phyloP scores from a whole-genome alignment of 2,888 invertebrate species.

The Nebria brevicollis region DNA sequence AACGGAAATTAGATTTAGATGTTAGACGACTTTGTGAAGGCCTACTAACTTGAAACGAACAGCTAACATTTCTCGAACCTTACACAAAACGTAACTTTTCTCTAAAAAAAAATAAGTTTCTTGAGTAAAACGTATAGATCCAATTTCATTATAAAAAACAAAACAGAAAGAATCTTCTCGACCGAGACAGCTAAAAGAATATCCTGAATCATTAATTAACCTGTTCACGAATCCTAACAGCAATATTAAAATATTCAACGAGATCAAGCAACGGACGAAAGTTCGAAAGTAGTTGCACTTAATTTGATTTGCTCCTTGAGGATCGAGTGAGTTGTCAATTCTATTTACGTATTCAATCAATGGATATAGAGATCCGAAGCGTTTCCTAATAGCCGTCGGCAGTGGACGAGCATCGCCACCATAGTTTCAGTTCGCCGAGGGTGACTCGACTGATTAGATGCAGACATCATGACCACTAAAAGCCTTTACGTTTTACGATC shows the following conservation, averaged over 20 bases:
- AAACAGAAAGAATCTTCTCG: too few relatives aligned
- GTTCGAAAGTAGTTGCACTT: background rate
- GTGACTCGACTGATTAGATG: constrained; percentile 31
- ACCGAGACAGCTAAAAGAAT: too few relatives aligned
- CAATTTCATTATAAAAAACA: too few relatives aligned
- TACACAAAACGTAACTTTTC: too few relatives aligned
- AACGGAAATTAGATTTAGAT: background rate
- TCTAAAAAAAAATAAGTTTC: too few relatives aligned
- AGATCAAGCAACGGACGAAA: background rate
- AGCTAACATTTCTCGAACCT: background rate
- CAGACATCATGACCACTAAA: constrained; percentile 3
- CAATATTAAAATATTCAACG: background rate
- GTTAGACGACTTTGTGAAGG: background rate
- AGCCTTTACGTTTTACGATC: constrained; percentile 30
- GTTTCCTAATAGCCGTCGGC: background rate
- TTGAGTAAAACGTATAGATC: too few relatives aligned
- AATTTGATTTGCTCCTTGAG: background rate
- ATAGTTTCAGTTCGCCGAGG: background rate
- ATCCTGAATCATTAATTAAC: too few relatives aligned
- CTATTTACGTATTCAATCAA: background rate
- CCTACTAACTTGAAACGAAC: background rate
- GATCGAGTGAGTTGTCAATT: background rate
- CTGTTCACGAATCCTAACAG: too few relatives aligned
- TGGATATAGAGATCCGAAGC: background rate
- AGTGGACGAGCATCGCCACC: constrained; percentile 1